Evolutionary conservation across 2,797 vertebrate genomes (phyloP), one percentile per base, ranked within the genome.

Genomic region (Oreonectes daqikongensis): DNA sequence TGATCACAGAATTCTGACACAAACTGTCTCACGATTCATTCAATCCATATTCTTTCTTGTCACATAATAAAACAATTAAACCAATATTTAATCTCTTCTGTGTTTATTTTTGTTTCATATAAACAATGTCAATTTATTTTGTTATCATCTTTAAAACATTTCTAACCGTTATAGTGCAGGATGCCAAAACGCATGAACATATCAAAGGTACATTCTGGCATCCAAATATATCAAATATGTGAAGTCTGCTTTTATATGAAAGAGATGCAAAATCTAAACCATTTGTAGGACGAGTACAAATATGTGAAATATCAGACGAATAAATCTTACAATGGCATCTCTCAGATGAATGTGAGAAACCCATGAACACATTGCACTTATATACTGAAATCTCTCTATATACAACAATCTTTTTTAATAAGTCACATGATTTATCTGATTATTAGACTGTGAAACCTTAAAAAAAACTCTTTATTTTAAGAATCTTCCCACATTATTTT

Each of bases 301-400:
- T 52, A 64, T 52, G 30, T 72, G 50, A 60, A 38, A 78, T 52
- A 67, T 67, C 69, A 78, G 38, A 72, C 24, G 4, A 46, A 67
- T 68, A 71, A 76, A 76, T 35, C 35, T 35, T 35, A 42, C 10
- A 42, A 42, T 42, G 10, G 40, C 40, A 42, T 42, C 40, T 42
- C 40, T 1, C 40, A 42, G 40, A 42, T 42, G 12, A 35, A 35
- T 35, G 35, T 35, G 35, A 35, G 35, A 35, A 32, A 32, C 30
- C 30, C 15, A 6, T 66, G 71, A 68, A 75, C 30, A 24, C 28
- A 59, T 22, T 61, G 32, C 14, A 22, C 12, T 35, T 28, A 32
- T 59, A 42, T 38, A 40, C 5, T 15, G 30, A 55, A 17, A 69
- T 32, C 8, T 4, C 8, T 53, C 2, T 55, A 12, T 17, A 38